Base-by-base conservation (phyloP, 1,140 invertebrate species). In the Pseudoatta argentina region DNA sequence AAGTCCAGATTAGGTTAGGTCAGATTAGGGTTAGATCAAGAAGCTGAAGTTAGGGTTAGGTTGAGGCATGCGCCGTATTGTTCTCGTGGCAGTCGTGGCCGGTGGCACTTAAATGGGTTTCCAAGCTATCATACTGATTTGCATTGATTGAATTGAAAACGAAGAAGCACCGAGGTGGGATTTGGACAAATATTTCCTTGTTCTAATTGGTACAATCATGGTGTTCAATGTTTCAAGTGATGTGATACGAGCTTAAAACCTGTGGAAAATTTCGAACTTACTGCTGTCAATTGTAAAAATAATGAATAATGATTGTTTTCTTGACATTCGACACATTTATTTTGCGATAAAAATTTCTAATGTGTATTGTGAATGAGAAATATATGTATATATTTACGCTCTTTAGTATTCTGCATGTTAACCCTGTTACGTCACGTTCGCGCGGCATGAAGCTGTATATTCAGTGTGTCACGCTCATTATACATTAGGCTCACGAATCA, bases 361-460 rank as follows among this genome's bases (percentile, higher is more conserved):
- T 3, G 12, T 16, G 5, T 21, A 71, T 71, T 21, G 39, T 12
- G 27, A 24, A 39, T 39, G 39, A 44, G 39, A 10, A 44, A 44
- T 44, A 44, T 16, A 51, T 51, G 3, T 51, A 51, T 51, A 8
- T 51, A 16, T 1, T 48, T 48, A 10, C 0, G 0, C 10, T 48
- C 48, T 48, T 48, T 10, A 12, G 30, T 3, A n/a, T 57, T 44
- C 8, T 34, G n/a, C 30, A 24, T 59, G 16, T 59, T 44, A 21
- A 57, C 12, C 3, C 16, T 21, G 34, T 64, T 77, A 64, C 39
- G 59, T 77, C 75, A 77, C 34, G 16, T 61, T 44, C 48, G 8
- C 34, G 8, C 10, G 34, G 21, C 16, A 48, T 10, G 16, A 59
- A 5, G 6, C 39, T 4, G 18, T 6, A 24, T 79, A 67, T 71